These are phyloP conservation scores for Paracyprichromis sp. DNA, from an alignment of 2,113 vertebrate genomes.

Conservation along the genomic window DNA sequence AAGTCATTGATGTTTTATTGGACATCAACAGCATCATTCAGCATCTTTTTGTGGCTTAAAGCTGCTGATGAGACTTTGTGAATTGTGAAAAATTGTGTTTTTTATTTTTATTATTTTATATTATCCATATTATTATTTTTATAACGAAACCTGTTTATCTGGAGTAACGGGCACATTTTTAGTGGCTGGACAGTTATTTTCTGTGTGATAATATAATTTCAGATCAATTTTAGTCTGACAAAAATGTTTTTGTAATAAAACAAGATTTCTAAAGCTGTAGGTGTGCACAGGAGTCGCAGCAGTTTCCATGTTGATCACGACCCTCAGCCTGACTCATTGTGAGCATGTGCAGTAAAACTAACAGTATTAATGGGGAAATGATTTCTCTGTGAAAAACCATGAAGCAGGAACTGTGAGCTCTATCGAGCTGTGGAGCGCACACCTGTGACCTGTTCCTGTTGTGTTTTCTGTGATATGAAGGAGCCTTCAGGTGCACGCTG, in stretches of 20 bases:
- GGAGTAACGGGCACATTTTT: neutral
- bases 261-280: neutral
- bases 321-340: neutral
- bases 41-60: neutral
- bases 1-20: neutral
- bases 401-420: too few species aligned
- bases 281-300: rapidly evolving
- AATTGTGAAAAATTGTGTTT: neutral
- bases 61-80: neutral
- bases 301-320: neutral
- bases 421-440: neutral
- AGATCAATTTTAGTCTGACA: neutral
- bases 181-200: neutral
- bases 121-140: rapidly evolving
- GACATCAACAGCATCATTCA: neutral
- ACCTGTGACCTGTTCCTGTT: neutral
- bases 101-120: neutral
- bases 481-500: neutral
- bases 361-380: rapidly evolving
- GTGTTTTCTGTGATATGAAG: neutral
- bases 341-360: neutral
- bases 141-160: rapidly evolving
- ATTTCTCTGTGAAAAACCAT: neutral
- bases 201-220: neutral
- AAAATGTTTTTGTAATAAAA: neutral